Percentiles rank a stretch among this genome's conserved stretches.
phyloP scores from a whole-genome alignment of 2,797 vertebrate genomes.

The Eurystomus glaucurus region DNA sequence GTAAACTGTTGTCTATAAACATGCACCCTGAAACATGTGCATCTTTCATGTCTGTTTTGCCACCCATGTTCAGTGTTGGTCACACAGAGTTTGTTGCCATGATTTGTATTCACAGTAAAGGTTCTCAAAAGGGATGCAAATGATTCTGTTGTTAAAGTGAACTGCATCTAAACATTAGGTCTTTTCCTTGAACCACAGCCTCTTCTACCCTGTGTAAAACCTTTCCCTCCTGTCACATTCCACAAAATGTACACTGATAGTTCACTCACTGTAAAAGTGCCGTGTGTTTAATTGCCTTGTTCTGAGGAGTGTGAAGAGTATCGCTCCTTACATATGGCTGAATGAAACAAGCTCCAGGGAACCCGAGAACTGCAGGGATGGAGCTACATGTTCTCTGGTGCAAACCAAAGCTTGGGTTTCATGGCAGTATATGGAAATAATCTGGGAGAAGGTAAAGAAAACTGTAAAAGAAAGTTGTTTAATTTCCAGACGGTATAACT shows the following conservation, averaged over 20 bases:
- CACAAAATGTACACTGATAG: not conserved
- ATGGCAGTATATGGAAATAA: not conserved
- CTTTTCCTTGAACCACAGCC: not conserved
- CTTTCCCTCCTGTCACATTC: not conserved
- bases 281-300: not conserved
- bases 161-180: not conserved
- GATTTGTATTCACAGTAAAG: not conserved
- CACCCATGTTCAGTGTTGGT: conserved; percentile 1
- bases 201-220: not conserved
- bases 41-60: conserved; percentile 23
- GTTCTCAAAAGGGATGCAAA: not conserved
- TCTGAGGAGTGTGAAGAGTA: not conserved
- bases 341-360: not conserved
- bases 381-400: not conserved
- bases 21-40: not conserved
- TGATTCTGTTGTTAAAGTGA: not conserved
- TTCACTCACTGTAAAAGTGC: not conserved
- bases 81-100: not conserved
- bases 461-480: not conserved
- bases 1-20: conserved; percentile 62
- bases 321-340: accelerated
- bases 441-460: not conserved
- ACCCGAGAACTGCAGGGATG: not conserved
- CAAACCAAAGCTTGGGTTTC: not conserved
- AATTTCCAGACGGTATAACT: not conserved